A percentile compares a stretch with the other conserved stretches of the same genome.
These are phyloP conservation scores for Gallinago nigripennis DNA, from an alignment of 2,797 vertebrate genomes.

Conservation along the genomic window DNA sequence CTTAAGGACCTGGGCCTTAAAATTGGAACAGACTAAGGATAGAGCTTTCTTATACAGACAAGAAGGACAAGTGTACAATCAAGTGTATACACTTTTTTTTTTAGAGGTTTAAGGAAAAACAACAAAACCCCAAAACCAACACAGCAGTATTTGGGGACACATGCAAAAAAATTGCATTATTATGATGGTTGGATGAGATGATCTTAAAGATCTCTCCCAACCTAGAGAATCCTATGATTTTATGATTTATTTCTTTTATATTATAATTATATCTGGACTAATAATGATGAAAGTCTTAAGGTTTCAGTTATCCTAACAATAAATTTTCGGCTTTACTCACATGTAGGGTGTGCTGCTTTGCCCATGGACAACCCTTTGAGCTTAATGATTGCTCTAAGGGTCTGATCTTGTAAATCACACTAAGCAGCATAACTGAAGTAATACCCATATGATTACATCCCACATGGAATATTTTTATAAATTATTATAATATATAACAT, in stretches of 20 bases:
- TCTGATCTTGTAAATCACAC: not conserved
- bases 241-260: not conserved
- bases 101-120: not conserved
- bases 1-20: not conserved
- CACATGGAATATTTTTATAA: not conserved
- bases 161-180: not conserved
- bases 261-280: not conserved
- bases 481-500: not conserved
- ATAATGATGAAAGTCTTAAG: not conserved
- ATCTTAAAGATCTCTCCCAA: not conserved
- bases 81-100: not conserved
- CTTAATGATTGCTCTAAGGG: not conserved
- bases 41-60: not conserved
- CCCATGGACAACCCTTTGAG: not conserved
- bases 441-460: not conserved
- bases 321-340: not conserved
- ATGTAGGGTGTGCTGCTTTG: not conserved
- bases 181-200: not conserved
- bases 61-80: not conserved
- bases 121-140: not conserved
- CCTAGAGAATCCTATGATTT: not conserved
- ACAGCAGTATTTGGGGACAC: not conserved
- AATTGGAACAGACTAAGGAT: not conserved
- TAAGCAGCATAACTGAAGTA: not conserved
- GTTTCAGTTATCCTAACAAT: not conserved